Evolutionary conservation across 2,113 vertebrate genomes (phyloP).

Genomic region (Brachyhypopomus occidentalis): DNA sequence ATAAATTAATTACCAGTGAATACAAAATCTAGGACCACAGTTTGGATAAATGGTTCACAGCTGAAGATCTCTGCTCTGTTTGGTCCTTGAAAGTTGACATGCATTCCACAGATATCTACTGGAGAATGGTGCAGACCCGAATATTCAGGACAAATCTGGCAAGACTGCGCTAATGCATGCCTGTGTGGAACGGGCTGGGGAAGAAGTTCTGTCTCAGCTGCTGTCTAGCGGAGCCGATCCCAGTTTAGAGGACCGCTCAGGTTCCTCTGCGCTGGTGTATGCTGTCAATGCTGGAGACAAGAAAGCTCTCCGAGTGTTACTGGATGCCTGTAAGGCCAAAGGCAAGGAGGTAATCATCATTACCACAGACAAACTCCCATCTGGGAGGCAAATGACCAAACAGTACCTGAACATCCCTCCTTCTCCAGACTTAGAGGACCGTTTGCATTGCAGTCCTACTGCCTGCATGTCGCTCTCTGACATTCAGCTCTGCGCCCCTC

Average conservation of each 20-base stretch:
- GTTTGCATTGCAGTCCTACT: constrained; percentile 56
- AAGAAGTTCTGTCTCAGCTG: constrained; percentile 82
- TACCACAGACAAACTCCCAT: constrained; percentile 78
- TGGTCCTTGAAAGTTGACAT: not conserved
- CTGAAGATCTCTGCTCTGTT: not conserved
- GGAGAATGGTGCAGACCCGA: constrained; percentile 88
- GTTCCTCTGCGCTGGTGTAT: constrained; percentile 84
- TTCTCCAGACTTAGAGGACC: constrained; percentile 71
- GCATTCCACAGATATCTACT: constrained; percentile 78
- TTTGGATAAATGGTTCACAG: no score
- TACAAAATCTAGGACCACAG: no score
- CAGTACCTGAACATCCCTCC: constrained; percentile 87
- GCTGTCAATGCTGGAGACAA: constrained; percentile 84
- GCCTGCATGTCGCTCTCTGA: constrained; percentile 73
- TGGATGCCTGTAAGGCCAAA: constrained; percentile 82
- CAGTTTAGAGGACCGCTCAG: constrained; percentile 85
- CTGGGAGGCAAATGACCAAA: constrained; percentile 80
- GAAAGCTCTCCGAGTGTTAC: constrained; percentile 80
- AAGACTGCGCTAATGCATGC: constrained; percentile 91
- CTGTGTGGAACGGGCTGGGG: constrained; percentile 80
- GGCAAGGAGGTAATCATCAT: constrained; percentile 96
- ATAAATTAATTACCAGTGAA: no score
- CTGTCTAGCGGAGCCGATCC: constrained; percentile 82
- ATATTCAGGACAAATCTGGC: constrained; percentile 91
- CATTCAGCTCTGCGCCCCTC: constrained; percentile 68